These are phyloP conservation scores for Ephestia elutella DNA, from an alignment of 1,140 invertebrate species.

Conservation along the genomic window DNA sequence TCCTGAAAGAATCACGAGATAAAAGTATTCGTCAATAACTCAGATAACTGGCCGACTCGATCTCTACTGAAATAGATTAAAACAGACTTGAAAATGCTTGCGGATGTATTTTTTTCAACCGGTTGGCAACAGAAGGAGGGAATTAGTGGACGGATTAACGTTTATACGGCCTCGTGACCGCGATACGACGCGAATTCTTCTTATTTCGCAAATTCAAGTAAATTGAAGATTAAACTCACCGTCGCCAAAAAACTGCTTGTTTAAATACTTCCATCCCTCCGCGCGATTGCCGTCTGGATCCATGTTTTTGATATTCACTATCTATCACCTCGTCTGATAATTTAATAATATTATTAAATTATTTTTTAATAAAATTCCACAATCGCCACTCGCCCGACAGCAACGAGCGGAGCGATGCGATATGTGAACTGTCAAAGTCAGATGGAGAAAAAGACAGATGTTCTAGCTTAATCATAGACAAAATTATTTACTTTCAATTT, in stretches of 20 bases:
- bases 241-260: conserved; percentile 71
- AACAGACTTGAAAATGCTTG: neutral
- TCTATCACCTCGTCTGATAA: conserved; percentile 1
- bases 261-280: conserved; percentile 74
- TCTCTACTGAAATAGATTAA: neutral
- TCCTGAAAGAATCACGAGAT: neutral
- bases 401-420: conserved; percentile 2
- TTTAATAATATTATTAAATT: conserved; percentile 12
- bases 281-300: conserved; percentile 57
- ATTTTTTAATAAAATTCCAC: conserved; percentile 18
- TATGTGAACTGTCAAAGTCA: conserved; percentile 31
- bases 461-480: neutral
- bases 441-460: conserved; percentile 2
- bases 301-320: conserved; percentile 29
- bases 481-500: neutral
- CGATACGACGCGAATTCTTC: conserved; percentile 17
- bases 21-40: neutral
- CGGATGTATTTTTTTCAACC: neutral
- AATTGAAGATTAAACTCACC: conserved; percentile 44
- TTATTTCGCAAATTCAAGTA: conserved; percentile 16
- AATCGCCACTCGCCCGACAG: conserved; percentile 14
- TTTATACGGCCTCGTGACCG: conserved; percentile 21
- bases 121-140: neutral
- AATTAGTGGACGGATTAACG: neutral
- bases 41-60: neutral